Conservation (phyloP, 35 echinoderm and acorn worm species). For the Hemicentrotus pulcherrimus region DNA sequence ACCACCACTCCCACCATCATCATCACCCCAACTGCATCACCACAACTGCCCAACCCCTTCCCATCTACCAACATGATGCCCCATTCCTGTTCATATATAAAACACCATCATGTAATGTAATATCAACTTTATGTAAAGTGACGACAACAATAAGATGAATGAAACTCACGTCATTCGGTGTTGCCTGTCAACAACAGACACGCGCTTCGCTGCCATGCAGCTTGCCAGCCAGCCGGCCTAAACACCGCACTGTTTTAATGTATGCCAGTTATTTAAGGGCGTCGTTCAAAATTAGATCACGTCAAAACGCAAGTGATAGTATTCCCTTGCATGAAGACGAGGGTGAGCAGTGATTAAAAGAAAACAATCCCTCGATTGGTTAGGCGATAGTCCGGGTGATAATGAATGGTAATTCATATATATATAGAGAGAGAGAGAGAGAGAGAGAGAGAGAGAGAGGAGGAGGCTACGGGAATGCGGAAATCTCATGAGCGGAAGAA, state of each 20-base stretch:
- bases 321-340: not conserved
- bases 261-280: slow-evolving; percentile 10
- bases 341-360: slow-evolving; percentile 16
- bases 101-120: not conserved
- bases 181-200: not conserved
- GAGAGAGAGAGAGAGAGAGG: not conserved
- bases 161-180: not conserved
- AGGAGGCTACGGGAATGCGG: not conserved
- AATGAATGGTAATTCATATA: not conserved
- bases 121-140: not conserved
- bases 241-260: not conserved
- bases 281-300: slow-evolving; percentile 4
- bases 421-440: not conserved
- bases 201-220: not conserved
- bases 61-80: not conserved
- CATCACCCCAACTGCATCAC: not conserved
- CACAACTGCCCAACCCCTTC: too few species aligned
- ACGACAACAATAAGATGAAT: not conserved
- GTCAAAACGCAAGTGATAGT: not conserved
- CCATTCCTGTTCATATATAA: not conserved
- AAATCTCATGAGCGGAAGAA: not conserved
- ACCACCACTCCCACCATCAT: not conserved
- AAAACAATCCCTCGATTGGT: not conserved
- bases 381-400: not conserved
- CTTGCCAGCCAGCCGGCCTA: not conserved